These are phyloP conservation scores for Drosophila virilis DNA, from an alignment of 1,140 invertebrate species.

Conservation along the genomic window DNA sequence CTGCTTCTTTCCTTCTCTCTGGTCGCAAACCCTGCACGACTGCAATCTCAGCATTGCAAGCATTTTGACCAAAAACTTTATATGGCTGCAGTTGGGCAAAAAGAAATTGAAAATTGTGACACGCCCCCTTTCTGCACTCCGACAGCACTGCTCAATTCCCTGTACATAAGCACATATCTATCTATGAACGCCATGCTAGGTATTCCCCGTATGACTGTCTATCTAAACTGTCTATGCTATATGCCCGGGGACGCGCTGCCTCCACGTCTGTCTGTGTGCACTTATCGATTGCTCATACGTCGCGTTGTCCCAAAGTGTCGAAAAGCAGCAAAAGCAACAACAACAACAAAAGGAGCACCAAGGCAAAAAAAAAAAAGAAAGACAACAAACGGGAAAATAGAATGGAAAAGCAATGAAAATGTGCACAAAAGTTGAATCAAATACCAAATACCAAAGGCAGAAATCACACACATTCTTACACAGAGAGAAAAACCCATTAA, in stretches of 20 bases:
- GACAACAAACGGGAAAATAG: conserved; percentile 25
- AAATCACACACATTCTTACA: conserved; percentile 73
- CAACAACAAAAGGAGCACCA: background rate
- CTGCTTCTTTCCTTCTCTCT: background rate
- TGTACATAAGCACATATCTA: conserved; percentile 34
- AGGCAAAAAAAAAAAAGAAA: conserved; percentile 29
- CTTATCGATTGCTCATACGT: conserved; percentile 78
- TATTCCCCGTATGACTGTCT: conserved; percentile 76
- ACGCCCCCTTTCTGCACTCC: background rate
- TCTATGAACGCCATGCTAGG: conserved; percentile 19
- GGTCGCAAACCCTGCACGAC: conserved; percentile 50
- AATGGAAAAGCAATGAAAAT: conserved; percentile 59
- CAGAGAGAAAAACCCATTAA: conserved; percentile 69
- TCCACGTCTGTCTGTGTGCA: conserved; percentile 58
- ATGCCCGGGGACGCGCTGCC: conserved; percentile 20
- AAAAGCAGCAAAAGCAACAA: conserved; percentile 40
- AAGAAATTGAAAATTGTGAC: conserved; percentile 78
- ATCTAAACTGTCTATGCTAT: conserved; percentile 66
- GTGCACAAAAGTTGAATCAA: conserved; percentile 71
- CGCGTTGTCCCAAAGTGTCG: conserved; percentile 62
- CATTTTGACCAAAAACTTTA: conserved; percentile 64
- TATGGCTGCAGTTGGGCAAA: conserved; percentile 64
- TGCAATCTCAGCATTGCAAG: conserved; percentile 75
- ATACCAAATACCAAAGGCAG: conserved; percentile 69
- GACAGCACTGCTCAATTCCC: background rate